Percentiles rank a stretch among this genome's conserved stretches.
These are phyloP conservation scores for Bradynema listronoti DNA, from an alignment of 1,140 invertebrate species.

Conservation along the genomic window DNA sequence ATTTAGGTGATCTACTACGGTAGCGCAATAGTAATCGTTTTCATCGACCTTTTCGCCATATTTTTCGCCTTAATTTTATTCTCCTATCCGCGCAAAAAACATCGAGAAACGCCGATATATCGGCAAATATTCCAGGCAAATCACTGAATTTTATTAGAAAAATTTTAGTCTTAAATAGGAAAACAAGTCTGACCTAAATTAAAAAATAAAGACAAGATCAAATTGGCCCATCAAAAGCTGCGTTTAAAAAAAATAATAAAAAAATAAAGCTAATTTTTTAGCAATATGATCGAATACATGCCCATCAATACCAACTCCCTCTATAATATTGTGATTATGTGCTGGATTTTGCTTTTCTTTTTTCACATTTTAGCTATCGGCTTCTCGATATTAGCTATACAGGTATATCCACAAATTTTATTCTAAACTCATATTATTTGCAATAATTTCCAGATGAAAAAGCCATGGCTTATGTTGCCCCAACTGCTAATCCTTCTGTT, in stretches of 20 bases:
- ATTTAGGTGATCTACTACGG: conserved; percentile 7
- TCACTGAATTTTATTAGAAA: background rate
- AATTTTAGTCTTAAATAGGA: too few species aligned
- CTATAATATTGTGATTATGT: conserved; percentile 2
- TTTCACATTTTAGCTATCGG: conserved; percentile 31
- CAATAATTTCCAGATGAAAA: conserved; percentile 22
- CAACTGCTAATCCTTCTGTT: conserved; percentile 17
- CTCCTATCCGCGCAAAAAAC: conserved; percentile 4
- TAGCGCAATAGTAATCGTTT: background rate
- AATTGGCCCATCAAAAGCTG: too few species aligned
- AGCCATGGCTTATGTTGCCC: conserved; percentile 24
- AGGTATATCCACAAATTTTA: conserved; percentile 14
- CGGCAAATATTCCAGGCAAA: conserved; percentile 6
- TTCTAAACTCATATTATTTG: too few species aligned
- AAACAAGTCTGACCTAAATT: too few species aligned
- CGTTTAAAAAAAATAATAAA: background rate
- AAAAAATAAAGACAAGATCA: too few species aligned
- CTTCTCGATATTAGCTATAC: conserved; percentile 24
- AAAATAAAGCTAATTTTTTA: background rate
- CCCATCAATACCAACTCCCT: conserved; percentile 11
- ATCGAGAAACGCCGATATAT: conserved; percentile 3
- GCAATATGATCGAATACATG: conserved; percentile 9
- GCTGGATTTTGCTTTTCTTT: conserved; percentile 32
- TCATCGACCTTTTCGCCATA: conserved; percentile 1
- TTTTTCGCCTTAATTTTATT: background rate